Base-by-base conservation (phyloP, 2,888 invertebrate genomes). In the Himalopsyche tibetana region DNA sequence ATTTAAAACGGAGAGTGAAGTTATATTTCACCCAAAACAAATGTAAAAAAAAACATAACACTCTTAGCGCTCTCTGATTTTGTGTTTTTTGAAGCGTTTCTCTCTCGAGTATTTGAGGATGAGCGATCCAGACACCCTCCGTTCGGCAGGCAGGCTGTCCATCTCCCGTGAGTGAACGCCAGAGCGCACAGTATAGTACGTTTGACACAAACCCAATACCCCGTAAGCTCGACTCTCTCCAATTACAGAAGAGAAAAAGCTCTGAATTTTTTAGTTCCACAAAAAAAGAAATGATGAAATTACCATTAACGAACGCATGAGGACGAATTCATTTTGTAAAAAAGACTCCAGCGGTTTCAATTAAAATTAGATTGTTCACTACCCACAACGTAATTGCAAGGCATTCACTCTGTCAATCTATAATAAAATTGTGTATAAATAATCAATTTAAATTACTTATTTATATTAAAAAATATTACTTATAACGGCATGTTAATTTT, bases 131-230 rank as follows among this genome's bases (percentile, higher is more conserved):
- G 74, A 74, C 74, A 74, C 74, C 74, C 74, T 74, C 74, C 74
- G 74, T 74, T 28, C 36, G 74, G 36, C 74, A 74, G 74, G 74
- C 74, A 74, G 74, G 74, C 74, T 74, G 74, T 74, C 74, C 36
- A 74, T 74, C 74, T 74, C 74, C 74, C 74, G 74, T 36, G 74
- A 74, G 28, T 74, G 74, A 74, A 74, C 74, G 74, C 74, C 36
- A 74, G 28, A 74, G 74, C 36, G 36, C 36, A 74, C 74, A 36
- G 28, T 38, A 74, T 11, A 74, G 74, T 74, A 36, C 36, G 11
- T 36, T 36, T 74, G 74, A 74, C 74, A 74, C 15, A 74, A 74
- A 36, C 28, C 74, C 74, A 74, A 74, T 74, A 74, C 74, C 36
- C 74, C 74, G 12, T 74, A 36, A 74, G 74, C 74, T 28, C 74